Evolutionary conservation across 2,113 vertebrate genomes (phyloP).

Genomic region (Albula glossodonta): DNA sequence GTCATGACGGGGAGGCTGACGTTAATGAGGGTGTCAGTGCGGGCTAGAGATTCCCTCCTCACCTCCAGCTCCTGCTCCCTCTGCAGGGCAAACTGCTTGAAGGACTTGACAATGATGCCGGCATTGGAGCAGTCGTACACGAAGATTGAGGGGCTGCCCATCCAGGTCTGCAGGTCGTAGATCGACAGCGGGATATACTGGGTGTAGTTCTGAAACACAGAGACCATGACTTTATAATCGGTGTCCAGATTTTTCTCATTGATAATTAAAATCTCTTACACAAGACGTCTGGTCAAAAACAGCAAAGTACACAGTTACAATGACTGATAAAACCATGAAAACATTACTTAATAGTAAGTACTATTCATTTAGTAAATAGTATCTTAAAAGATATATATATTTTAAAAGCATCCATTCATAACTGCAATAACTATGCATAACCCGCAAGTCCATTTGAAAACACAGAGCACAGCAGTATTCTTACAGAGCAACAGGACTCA

Average conservation of each 20-base stretch:
- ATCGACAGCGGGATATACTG: constrained; percentile 98
- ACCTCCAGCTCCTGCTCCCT: constrained; percentile 97
- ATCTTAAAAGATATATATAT: too few species aligned
- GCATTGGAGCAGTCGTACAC: constrained; percentile 98
- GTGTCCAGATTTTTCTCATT: too few species aligned
- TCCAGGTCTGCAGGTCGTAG: constrained; percentile 98
- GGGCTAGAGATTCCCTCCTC: constrained; percentile 44
- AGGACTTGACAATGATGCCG: constrained; percentile 95
- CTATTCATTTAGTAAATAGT: too few species aligned
- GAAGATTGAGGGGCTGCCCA: constrained; percentile 98
- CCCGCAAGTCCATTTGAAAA: too few species aligned
- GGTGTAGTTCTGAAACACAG: constrained; percentile 88
- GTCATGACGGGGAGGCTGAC: not conserved
- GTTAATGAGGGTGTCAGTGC: not conserved
- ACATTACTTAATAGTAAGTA: too few species aligned
- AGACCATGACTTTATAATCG: not conserved
- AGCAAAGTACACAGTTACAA: too few species aligned
- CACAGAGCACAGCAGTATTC: constrained; percentile 17
- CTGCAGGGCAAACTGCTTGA: constrained; percentile 96
- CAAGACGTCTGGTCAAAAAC: too few species aligned
- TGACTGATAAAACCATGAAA: too few species aligned
- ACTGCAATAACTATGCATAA: too few species aligned
- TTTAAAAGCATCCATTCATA: too few species aligned
- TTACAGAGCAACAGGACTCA: constrained; percentile 18
- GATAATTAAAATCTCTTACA: too few species aligned